Evolutionary conservation across 2,113 vertebrate species (phyloP).

Genomic region (Pantherophis guttatus): DNA sequence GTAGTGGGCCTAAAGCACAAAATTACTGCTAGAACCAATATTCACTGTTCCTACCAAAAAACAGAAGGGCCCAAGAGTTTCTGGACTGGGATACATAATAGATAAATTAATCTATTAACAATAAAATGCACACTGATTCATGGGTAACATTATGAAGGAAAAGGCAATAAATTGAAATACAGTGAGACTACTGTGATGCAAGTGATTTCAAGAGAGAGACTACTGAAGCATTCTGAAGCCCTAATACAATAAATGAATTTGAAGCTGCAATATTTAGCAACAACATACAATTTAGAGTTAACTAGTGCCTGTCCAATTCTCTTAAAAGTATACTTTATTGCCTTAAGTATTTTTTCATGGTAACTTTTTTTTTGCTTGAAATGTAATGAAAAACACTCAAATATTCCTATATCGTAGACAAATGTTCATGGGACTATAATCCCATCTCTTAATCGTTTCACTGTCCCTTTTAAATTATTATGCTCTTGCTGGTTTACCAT

Average conservation of each 20-base stretch:
- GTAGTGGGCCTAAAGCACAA: background rate
- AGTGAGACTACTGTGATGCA: fast-evolving
- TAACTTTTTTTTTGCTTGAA: background rate
- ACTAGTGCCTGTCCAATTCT: background rate
- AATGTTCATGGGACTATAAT: background rate
- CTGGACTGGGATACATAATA: background rate
- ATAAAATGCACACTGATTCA: background rate
- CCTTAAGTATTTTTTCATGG: slow-evolving; percentile 11
- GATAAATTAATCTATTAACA: background rate
- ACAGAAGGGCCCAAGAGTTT: background rate
- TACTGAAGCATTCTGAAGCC: background rate
- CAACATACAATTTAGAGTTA: too few species aligned
- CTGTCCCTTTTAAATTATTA: background rate
- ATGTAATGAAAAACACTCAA: slow-evolving; percentile 5
- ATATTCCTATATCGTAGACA: background rate
- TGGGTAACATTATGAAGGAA: background rate
- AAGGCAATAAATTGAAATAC: background rate
- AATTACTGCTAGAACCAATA: background rate
- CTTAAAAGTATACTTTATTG: slow-evolving; percentile 6
- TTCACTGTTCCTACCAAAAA: background rate
- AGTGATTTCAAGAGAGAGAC: background rate
- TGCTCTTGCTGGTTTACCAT: background rate
- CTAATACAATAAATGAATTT: background rate
- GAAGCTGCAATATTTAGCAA: background rate
- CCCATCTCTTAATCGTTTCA: background rate